phyloP scores from a whole-genome alignment of 2,113 vertebrate genomes.

The Pseudolaguvia tuberculata region DNA sequence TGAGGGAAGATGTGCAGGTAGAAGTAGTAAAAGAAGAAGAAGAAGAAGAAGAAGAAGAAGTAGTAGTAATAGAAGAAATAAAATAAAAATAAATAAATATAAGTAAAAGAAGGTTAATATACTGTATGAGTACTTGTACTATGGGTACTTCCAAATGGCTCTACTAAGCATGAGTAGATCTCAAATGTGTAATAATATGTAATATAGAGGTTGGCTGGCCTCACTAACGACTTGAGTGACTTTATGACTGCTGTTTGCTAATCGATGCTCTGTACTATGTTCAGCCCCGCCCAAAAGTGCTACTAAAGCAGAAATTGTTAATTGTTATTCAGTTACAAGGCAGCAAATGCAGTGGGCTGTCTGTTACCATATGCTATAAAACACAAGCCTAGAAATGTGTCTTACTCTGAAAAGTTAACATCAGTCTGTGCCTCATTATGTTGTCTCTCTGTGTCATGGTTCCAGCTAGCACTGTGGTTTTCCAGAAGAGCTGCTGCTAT shows the following conservation, averaged over 20 bases:
- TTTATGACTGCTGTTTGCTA: neutral
- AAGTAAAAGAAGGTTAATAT: neutral
- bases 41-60: too few species aligned
- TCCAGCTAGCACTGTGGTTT: neutral
- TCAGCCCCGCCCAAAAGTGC: neutral
- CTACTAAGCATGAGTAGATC: neutral
- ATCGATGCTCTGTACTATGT: neutral
- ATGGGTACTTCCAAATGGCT: neutral
- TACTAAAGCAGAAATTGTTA: too few species aligned
- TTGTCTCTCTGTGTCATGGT: neutral
- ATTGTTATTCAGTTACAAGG: neutral
- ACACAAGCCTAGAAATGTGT: neutral
- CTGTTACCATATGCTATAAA: neutral
- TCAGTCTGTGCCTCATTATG: slow-evolving; percentile 9
- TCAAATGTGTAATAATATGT: neutral
- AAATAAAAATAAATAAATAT: neutral
- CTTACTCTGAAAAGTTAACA: slow-evolving; percentile 23
- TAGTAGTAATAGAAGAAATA: neutral
- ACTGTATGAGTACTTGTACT: neutral
- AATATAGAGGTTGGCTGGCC: neutral
- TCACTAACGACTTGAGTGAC: neutral
- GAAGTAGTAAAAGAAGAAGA: too few species aligned
- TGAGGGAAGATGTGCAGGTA: too few species aligned
- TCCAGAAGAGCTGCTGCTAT: slow-evolving; percentile 26
- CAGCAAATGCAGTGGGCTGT: neutral